A percentile compares a stretch with the other conserved stretches of the same genome.
These are phyloP conservation scores for Chelmon rostratus DNA, from an alignment of 2,797 vertebrate species.

Conservation along the genomic window DNA sequence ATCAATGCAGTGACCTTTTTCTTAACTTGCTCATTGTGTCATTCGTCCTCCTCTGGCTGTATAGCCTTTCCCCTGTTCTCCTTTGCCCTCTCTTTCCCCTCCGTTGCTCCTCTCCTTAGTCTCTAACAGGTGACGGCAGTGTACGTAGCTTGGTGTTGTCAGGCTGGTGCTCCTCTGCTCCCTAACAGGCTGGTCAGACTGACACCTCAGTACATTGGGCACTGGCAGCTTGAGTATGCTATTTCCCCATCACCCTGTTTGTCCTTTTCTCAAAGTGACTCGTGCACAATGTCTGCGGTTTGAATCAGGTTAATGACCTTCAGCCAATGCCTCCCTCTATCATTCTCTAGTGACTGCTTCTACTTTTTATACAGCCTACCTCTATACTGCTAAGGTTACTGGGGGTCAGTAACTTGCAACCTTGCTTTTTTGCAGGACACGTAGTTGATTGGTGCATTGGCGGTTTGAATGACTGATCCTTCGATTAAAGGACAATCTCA, in stretches of 20 bases:
- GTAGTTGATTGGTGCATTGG: background rate
- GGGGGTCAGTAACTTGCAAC: background rate
- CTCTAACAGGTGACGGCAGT: slow-evolving; percentile 39
- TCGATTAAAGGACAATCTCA: slow-evolving; percentile 7
- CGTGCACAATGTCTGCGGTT: slow-evolving; percentile 11
- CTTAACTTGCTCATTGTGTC: slow-evolving; percentile 40
- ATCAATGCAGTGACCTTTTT: slow-evolving; percentile 61
- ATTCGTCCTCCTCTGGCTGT: slow-evolving; percentile 1
- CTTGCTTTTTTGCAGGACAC: background rate
- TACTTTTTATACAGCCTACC: background rate
- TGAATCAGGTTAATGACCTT: slow-evolving; percentile 47
- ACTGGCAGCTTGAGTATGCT: slow-evolving; percentile 46
- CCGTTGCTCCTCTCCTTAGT: background rate
- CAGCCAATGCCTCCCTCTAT: background rate
- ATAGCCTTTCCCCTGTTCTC: slow-evolving; percentile 16
- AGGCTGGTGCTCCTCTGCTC: slow-evolving; percentile 36
- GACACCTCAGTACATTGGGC: slow-evolving; percentile 50
- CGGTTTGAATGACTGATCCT: background rate
- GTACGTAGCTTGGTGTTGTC: slow-evolving; percentile 35
- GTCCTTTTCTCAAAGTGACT: slow-evolving; percentile 46
- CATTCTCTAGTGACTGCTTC: slow-evolving; percentile 7
- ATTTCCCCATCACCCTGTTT: slow-evolving; percentile 35
- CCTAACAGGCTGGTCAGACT: slow-evolving; percentile 59
- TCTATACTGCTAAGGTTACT: slow-evolving; percentile 7
- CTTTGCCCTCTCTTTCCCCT: slow-evolving; percentile 32